Percentiles rank a stretch among this genome's conserved stretches.
These are phyloP conservation scores for Cinclus mexicanus DNA, from an alignment of 2,113 vertebrate species.

Conservation along the genomic window DNA sequence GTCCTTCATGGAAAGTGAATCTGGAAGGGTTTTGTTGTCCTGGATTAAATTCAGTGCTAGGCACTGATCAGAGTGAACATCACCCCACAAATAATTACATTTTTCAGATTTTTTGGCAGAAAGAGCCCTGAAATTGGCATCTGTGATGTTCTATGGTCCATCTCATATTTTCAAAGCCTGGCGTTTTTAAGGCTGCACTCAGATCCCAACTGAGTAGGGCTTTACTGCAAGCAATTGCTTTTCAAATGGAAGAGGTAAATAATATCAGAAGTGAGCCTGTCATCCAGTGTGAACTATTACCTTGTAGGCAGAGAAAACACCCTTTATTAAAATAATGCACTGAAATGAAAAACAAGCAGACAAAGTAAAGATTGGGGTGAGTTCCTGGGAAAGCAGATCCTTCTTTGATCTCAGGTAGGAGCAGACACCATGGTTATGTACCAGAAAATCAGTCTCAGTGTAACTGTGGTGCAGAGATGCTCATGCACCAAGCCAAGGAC, in stretches of 20 bases:
- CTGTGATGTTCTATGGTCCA: neutral
- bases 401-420: neutral
- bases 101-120: neutral
- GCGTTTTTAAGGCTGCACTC: neutral
- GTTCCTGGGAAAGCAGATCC: neutral
- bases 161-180: neutral
- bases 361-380: neutral
- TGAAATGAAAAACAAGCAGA: neutral
- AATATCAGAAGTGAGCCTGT: neutral
- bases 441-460: neutral
- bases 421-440: neutral
- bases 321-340: neutral
- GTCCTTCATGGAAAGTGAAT: neutral
- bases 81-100: neutral
- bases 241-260: neutral
- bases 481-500: neutral
- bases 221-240: neutral
- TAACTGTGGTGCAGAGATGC: neutral
- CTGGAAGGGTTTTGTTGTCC: neutral
- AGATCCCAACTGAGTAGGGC: neutral
- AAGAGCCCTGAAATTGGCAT: neutral
- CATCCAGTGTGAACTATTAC: neutral
- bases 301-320: neutral
- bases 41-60: neutral
- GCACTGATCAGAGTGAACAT: neutral